These are phyloP conservation scores for Drosophila nannoptera DNA, from an alignment of 1,140 invertebrate genomes.

Conservation along the genomic window DNA sequence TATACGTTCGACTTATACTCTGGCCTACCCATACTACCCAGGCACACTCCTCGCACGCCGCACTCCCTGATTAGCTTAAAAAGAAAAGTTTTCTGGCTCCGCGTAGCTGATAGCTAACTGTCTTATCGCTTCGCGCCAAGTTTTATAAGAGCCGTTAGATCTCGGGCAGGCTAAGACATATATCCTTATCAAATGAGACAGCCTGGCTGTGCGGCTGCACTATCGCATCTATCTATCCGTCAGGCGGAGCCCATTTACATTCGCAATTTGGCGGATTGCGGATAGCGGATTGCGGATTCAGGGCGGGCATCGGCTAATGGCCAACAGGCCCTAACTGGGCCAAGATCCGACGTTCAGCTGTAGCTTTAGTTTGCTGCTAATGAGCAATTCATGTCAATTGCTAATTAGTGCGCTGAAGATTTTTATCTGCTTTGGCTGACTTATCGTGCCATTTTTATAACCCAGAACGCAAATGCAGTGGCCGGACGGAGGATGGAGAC, in stretches of 20 bases:
- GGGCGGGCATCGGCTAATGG: slow-evolving; percentile 1
- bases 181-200: no score
- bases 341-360: slow-evolving; percentile 46
- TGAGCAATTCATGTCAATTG: slow-evolving; percentile 79
- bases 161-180: no score
- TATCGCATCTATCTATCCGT: background rate
- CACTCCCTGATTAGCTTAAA: no score
- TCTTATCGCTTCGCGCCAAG: no score
- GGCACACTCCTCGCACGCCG: no score
- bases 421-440: slow-evolving; percentile 71
- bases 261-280: slow-evolving; percentile 25
- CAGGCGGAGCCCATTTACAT: slow-evolving; percentile 15
- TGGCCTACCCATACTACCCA: no score
- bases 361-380: slow-evolving; percentile 75
- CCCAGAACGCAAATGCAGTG: slow-evolving; percentile 33
- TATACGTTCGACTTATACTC: no score
- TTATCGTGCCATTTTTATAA: slow-evolving; percentile 74
- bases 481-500: background rate
- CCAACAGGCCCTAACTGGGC: background rate
- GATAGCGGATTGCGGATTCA: background rate
- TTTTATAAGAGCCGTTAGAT: no score
- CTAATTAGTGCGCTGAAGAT: slow-evolving; percentile 77
- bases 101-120: no score
- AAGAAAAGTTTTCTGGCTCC: no score
- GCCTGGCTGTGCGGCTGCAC: background rate